A percentile compares a stretch with the other conserved stretches of the same genome.
These are phyloP conservation scores for Anolis sagrei DNA, from an alignment of 2,113 vertebrate genomes.

Conservation along the genomic window DNA sequence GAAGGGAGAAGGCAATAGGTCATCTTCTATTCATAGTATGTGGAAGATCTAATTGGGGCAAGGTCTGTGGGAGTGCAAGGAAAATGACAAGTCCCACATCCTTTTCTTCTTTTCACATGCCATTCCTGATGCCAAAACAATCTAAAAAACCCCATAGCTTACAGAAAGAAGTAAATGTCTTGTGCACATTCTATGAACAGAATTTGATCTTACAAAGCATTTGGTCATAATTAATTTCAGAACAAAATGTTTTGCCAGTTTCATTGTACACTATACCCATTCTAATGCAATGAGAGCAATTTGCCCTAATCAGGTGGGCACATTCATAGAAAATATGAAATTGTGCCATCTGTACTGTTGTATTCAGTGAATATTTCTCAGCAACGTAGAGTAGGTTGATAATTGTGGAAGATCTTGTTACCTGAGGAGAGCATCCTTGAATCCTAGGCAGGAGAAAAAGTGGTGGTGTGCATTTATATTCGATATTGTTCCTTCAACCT, in stretches of 20 bases:
- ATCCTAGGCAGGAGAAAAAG: no score
- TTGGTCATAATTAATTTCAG: background rate
- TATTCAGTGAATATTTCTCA: background rate
- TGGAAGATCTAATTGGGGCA: conserved; percentile 13
- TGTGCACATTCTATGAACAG: fast-evolving
- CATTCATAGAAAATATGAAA: fast-evolving
- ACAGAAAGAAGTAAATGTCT: background rate
- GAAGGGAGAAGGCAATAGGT: conserved; percentile 47
- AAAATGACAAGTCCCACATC: fast-evolving
- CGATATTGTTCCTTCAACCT: no score
- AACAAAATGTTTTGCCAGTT: background rate
- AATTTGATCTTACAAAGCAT: background rate
- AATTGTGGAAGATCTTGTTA: background rate
- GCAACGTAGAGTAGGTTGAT: background rate
- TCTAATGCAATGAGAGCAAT: background rate
- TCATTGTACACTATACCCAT: background rate
- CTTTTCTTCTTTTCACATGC: background rate
- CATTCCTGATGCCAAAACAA: fast-evolving
- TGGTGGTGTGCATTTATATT: background rate
- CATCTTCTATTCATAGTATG: background rate
- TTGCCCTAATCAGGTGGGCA: background rate
- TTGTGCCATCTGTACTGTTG: background rate
- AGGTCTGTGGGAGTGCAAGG: background rate
- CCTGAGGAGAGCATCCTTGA: background rate
- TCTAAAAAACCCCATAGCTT: background rate